Conservation (phyloP, 2,113 vertebrate genomes). For the Mystacornis crossleyi region DNA sequence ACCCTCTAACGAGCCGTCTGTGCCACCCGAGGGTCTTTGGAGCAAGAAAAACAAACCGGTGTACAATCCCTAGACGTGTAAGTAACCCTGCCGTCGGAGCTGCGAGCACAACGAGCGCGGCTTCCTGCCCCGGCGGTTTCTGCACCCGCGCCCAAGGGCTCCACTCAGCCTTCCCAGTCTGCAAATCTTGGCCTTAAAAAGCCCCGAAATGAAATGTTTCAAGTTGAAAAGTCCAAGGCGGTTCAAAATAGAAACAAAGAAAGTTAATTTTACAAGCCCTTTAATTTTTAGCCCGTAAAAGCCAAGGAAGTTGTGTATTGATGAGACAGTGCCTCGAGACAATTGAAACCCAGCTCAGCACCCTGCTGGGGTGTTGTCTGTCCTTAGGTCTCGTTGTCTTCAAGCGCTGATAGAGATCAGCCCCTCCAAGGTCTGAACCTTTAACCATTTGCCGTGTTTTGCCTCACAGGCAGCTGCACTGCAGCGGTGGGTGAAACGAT, state of each 20-base stretch:
- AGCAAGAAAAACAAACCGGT: not conserved
- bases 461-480: constrained; percentile 48
- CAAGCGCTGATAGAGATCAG: constrained; percentile 38
- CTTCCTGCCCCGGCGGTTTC: not conserved
- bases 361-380: constrained; percentile 2
- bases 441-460: constrained; percentile 56
- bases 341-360: not conserved
- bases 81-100: not conserved
- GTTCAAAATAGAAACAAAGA: constrained; percentile 47
- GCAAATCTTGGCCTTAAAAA: not conserved
- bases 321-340: not conserved
- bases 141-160: not conserved
- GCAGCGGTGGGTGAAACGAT: not conserved
- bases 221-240: constrained; percentile 25
- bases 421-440: constrained; percentile 9
- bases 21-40: not conserved
- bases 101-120: not conserved
- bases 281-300: not conserved
- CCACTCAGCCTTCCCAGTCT: not conserved
- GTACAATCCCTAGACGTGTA: not conserved
- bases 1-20: not conserved
- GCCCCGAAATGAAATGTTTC: not conserved
- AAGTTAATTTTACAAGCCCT: constrained; percentile 23
- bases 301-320: not conserved
- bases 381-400: constrained; percentile 1